These are phyloP conservation scores for Drosophila varians DNA, from an alignment of 1,140 invertebrate genomes.

Conservation along the genomic window DNA sequence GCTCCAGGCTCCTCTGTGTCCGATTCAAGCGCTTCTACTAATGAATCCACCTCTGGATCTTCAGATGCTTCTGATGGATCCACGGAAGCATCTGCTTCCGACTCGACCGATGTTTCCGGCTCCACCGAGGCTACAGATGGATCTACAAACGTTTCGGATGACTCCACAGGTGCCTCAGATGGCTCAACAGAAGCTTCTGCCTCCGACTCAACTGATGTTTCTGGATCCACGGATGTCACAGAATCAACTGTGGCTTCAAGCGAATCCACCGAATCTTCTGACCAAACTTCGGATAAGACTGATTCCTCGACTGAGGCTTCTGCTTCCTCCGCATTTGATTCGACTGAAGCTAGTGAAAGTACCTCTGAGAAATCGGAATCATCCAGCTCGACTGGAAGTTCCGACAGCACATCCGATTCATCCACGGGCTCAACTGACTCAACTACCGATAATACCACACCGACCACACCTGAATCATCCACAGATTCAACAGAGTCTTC, in stretches of 20 bases:
- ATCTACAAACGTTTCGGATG: not conserved
- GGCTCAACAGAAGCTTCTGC: not conserved
- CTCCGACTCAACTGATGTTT: conserved; percentile 28
- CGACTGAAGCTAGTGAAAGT: conserved; percentile 26
- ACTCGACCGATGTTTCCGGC: conserved; percentile 8
- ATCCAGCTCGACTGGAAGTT: conserved; percentile 32
- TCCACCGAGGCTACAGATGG: conserved; percentile 25
- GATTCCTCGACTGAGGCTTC: conserved; percentile 32
- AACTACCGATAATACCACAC: conserved; percentile 49
- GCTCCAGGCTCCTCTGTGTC: conserved; percentile 9
- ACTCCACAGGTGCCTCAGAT: not conserved
- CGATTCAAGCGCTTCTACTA: conserved; percentile 49
- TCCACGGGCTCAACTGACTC: conserved; percentile 47
- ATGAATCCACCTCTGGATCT: conserved; percentile 33
- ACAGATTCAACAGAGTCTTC: conserved; percentile 46
- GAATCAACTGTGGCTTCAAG: conserved; percentile 11
- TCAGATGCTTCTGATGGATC: conserved; percentile 19
- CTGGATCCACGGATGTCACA: conserved; percentile 34
- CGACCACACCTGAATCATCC: conserved; percentile 39
- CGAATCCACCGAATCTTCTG: conserved; percentile 16
- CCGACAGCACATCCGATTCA: conserved; percentile 21
- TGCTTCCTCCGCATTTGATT: conserved; percentile 15
- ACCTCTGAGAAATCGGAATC: conserved; percentile 19
- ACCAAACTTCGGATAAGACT: not conserved
- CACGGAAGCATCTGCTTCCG: conserved; percentile 23